A percentile compares a stretch with the other conserved stretches of the same genome.
phyloP scores from a whole-genome alignment of 2,888 invertebrate species.

The Pterostichus niger region DNA sequence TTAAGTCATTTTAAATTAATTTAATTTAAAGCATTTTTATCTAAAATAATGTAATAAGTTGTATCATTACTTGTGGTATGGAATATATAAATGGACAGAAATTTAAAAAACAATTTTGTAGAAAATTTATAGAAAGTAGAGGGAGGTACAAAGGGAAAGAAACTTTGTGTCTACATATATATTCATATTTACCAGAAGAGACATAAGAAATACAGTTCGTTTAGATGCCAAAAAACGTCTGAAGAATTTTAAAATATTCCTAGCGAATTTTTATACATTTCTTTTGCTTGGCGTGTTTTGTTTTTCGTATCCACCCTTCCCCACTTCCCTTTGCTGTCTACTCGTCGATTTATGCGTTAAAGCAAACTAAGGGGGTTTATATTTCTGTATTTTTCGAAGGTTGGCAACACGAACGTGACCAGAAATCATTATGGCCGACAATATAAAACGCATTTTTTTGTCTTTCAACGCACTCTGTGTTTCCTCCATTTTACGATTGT shows the following conservation, averaged over 20 bases:
- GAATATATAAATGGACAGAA: too few species aligned
- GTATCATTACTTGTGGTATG: too few species aligned
- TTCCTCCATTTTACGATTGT: conserved; percentile 46
- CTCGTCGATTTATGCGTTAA: conserved; percentile 57
- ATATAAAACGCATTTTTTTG: conserved; percentile 53
- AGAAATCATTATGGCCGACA: conserved; percentile 55
- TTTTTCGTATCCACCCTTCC: neutral
- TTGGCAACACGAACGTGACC: conserved; percentile 58
- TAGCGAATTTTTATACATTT: conserved; percentile 54
- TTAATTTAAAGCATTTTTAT: too few species aligned
- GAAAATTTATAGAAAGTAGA: neutral
- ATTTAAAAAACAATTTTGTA: too few species aligned
- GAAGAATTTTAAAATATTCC: conserved; percentile 61
- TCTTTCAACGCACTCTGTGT: conserved; percentile 49
- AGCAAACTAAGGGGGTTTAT: conserved; percentile 60
- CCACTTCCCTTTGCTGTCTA: neutral
- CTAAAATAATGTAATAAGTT: too few species aligned
- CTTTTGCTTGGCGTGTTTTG: conserved; percentile 42
- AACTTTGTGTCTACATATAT: neutral
- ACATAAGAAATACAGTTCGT: conserved; percentile 47
- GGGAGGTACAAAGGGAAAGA: neutral
- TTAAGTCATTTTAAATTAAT: too few species aligned
- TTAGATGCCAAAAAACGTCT: conserved; percentile 59
- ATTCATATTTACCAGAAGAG: conserved; percentile 19
- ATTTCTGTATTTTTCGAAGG: conserved; percentile 61